Evolutionary conservation across 2,888 invertebrate genomes (phyloP), one percentile per base, ranked within the genome.

Genomic region (Bursaphelenchus okinawaensis): DNA sequence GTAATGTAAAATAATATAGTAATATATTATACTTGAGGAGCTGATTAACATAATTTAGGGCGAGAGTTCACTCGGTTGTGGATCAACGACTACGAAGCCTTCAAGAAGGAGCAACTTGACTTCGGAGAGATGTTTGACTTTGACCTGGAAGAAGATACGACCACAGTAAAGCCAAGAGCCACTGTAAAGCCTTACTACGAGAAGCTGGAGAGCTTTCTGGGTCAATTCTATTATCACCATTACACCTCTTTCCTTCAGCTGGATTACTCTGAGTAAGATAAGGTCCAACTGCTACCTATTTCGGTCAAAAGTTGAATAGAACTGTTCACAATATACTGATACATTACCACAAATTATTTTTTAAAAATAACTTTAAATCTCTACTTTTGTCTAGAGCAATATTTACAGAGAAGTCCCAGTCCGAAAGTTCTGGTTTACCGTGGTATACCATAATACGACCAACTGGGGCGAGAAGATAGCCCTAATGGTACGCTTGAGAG

Each of bases 401-500:
- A 52, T 66, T 68, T 52, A 59, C 73, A 72, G 1, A 27, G 52
- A 62, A 7, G 63, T 74, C 8, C 77, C 78, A 0, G 71, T 80
- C 7, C 64, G 69, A 8, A 72, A 72, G 56, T 75, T 79, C 62
- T 72, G 74, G 31, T 65, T 80, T 55, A 68, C 70, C 29, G 72
- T 81, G 55, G 75, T 71, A 50, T 80, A 73, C 58, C 73, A 74
- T 23, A 81, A 81, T 57, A 72, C 72, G 9, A 28, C 62, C 22
- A 66, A 60, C 12, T 81, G 80, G 81, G 74, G 78, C 26, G 74
- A 77, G 56, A 68, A 77, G 4, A 79, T 80, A 55, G 56, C 73
- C n/a, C 66, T 82, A 19, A 77, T 79, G 79, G 63, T 71, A 23
- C 64, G 77, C 27, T 81, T 79, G 81, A 58, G 66, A 22, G 68